Percentiles rank a stretch among this genome's conserved stretches.
phyloP scores from a whole-genome alignment of 2,888 invertebrate genomes.

The Anoncus sp. region DNA sequence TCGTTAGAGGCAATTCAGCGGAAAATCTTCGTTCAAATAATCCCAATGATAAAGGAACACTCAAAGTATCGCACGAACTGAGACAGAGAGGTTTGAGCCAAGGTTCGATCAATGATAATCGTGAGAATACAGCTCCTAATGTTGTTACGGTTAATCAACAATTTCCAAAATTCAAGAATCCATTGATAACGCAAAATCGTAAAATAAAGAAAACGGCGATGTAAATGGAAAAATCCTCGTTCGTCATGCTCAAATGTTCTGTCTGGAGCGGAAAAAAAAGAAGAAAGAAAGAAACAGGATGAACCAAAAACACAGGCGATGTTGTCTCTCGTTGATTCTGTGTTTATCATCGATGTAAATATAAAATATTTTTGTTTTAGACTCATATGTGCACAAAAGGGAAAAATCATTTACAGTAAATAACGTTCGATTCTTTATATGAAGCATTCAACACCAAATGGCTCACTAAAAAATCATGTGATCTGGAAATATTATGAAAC shows the following conservation, averaged over 20 bases:
- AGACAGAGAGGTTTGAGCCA: slow-evolving; percentile 31
- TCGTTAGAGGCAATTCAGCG: slow-evolving; percentile 77
- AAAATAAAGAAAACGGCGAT: slow-evolving; percentile 30
- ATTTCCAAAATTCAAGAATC: slow-evolving; percentile 34
- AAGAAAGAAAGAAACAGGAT: neutral
- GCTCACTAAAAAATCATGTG: too few species aligned
- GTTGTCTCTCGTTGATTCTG: neutral
- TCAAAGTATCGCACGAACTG: slow-evolving; percentile 14
- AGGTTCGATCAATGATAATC: slow-evolving; percentile 37
- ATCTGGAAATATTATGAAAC: too few species aligned
- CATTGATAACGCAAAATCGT: slow-evolving; percentile 24
- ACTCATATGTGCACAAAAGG: neutral
- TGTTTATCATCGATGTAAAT: slow-evolving; percentile 7
- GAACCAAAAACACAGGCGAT: neutral
- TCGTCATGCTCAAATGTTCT: neutral
- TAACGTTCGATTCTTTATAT: neutral
- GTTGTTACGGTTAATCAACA: neutral
- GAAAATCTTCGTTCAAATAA: slow-evolving; percentile 63
- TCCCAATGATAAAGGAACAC: neutral
- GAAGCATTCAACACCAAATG: too few species aligned
- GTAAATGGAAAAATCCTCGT: slow-evolving; percentile 11
- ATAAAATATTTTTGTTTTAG: slow-evolving; percentile 5
- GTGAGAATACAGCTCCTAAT: slow-evolving; percentile 57
- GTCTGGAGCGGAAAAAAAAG: slow-evolving; percentile 1
- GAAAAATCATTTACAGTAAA: too few species aligned